A percentile compares a stretch with the other conserved stretches of the same genome.
phyloP scores from a whole-genome alignment of 1,140 invertebrate genomes.

The Neuroterus valhalla region DNA sequence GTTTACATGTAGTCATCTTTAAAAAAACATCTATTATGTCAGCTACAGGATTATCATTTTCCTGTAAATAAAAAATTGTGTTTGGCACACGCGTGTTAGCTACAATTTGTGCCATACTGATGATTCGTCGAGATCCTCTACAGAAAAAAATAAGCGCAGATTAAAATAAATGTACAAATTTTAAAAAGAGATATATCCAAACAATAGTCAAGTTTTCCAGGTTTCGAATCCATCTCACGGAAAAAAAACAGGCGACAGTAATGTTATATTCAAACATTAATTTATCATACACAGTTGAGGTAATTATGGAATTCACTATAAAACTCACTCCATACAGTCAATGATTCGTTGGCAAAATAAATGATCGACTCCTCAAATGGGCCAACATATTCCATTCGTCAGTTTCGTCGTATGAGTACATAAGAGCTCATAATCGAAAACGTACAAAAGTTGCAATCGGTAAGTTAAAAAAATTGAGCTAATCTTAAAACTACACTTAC shows the following conservation, averaged over 20 bases:
- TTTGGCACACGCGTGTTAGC: conserved; percentile 16
- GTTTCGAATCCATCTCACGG: background rate
- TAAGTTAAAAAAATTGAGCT: conserved; percentile 70
- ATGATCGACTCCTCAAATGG: background rate
- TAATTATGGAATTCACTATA: background rate
- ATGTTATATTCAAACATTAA: background rate
- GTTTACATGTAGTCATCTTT: background rate
- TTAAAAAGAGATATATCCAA: background rate
- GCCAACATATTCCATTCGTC: conserved; percentile 13
- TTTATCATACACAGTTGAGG: background rate
- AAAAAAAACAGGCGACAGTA: background rate
- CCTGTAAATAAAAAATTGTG: conserved; percentile 8
- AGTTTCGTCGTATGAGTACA: conserved; percentile 45
- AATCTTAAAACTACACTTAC: conserved; percentile 66
- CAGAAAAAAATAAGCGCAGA: background rate
- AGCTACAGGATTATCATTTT: background rate
- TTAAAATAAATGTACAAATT: conserved; percentile 4
- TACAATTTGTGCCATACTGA: conserved; percentile 17
- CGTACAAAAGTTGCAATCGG: conserved; percentile 64
- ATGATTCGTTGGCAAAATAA: conserved; percentile 1
- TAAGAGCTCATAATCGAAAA: conserved; percentile 56
- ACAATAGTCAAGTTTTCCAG: background rate
- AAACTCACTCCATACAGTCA: background rate
- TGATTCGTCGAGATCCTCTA: background rate
- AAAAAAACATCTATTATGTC: conserved; percentile 4